These are phyloP conservation scores for Eupithecia insigniata DNA, from an alignment of 2,888 invertebrate species.

Conservation along the genomic window DNA sequence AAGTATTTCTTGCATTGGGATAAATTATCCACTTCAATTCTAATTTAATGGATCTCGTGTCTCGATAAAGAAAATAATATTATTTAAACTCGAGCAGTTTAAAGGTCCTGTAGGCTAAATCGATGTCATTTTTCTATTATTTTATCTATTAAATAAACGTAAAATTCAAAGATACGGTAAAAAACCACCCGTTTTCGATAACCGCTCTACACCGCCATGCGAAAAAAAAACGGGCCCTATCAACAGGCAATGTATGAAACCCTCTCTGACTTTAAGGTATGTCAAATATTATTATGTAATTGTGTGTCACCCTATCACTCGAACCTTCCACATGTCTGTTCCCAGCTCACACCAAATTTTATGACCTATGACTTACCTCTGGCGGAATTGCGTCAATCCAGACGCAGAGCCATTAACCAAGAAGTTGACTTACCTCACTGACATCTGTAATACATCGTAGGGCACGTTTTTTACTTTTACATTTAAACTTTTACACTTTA, in stretches of 20 bases:
- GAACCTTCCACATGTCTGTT: conserved; percentile 8
- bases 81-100: no score
- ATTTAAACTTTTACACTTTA: no score
- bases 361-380: neutral
- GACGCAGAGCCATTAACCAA: no score
- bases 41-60: no score
- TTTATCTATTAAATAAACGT: no score
- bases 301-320: conserved; percentile 42
- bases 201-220: conserved; percentile 25
- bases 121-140: no score
- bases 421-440: neutral
- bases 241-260: conserved; percentile 62
- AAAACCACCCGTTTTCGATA: conserved; percentile 32
- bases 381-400: no score
- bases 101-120: no score
- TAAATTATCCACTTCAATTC: no score
- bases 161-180: neutral
- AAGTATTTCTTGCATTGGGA: no score
- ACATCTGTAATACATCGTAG: neutral
- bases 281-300: conserved; percentile 47
- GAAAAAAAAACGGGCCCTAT: conserved; percentile 28
- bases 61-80: no score
- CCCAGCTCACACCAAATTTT: conserved; percentile 3
- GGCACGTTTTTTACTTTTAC: neutral
- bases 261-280: conserved; percentile 59